phyloP scores from a whole-genome alignment of 2,113 vertebrate genomes.

The Tursiops truncatus region DNA sequence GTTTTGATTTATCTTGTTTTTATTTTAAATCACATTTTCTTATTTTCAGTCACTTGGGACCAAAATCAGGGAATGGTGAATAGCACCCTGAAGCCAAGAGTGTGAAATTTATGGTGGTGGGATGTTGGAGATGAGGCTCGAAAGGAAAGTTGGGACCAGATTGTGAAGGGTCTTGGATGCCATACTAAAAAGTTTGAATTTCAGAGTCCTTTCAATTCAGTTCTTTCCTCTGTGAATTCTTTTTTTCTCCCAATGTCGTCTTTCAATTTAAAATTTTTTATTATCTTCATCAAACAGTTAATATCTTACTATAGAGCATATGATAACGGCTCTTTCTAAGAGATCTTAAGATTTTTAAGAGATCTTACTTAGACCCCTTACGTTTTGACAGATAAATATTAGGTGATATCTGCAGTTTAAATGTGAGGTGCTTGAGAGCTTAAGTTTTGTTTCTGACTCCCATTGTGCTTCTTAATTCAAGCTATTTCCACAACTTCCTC shows the following conservation, averaged over 20 bases:
- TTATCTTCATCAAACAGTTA: not conserved
- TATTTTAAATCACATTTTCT: not conserved
- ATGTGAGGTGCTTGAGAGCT: not conserved
- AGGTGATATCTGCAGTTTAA: slow-evolving; percentile 42
- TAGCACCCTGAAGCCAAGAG: not conserved
- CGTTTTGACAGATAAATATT: slow-evolving; percentile 38
- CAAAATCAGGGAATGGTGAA: not conserved
- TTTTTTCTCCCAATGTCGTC: not conserved
- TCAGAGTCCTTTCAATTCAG: not conserved
- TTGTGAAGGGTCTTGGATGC: not conserved
- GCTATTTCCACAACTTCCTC: not conserved
- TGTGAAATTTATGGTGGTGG: not conserved
- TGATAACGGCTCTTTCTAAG: not conserved
- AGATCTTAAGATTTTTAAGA: slow-evolving; percentile 13
- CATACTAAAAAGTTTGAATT: not conserved
- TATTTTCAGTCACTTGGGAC: not conserved
- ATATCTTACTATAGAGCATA: not conserved
- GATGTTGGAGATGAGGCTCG: not conserved
- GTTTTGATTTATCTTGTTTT: slow-evolving; percentile 28
- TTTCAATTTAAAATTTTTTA: not conserved
- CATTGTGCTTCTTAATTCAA: slow-evolving; percentile 21
- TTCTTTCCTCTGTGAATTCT: not conserved
- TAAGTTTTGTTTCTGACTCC: slow-evolving; percentile 40
- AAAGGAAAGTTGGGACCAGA: not conserved
- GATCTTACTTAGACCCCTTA: not conserved